Conservation (phyloP, 2,888 invertebrate genomes). For the Amblyjoppa fuscipennis region DNA sequence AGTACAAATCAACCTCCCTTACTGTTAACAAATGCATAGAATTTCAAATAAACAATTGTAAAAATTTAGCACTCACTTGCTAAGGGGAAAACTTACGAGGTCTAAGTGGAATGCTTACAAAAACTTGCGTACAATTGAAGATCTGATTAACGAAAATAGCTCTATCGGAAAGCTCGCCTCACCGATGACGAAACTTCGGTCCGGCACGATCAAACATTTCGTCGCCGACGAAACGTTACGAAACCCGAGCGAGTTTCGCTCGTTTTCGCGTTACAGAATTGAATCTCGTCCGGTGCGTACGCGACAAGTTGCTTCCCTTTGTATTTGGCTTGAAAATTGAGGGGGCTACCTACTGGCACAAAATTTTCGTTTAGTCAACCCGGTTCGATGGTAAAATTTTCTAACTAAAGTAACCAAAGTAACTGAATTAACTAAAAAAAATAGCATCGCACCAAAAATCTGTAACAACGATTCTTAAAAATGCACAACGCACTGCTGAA, state of each 20-base stretch:
- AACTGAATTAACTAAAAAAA: background rate
- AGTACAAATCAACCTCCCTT: too few species aligned
- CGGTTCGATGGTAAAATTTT: background rate
- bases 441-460: background rate
- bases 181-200: background rate
- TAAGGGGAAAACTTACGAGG: too few species aligned
- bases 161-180: background rate
- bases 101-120: background rate
- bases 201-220: background rate
- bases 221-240: too few species aligned
- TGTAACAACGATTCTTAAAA: background rate
- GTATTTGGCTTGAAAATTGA: constrained; percentile 55
- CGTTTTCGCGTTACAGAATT: background rate
- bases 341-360: constrained; percentile 48
- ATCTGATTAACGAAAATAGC: background rate
- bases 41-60: too few species aligned
- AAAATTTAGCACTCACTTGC: too few species aligned
- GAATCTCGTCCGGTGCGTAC: constrained; percentile 42
- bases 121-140: background rate
- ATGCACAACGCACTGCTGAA: constrained; percentile 16
- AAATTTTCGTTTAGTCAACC: background rate
- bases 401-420: too few species aligned
- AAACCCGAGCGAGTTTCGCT: too few species aligned
- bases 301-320: constrained; percentile 58
- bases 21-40: too few species aligned